These are phyloP conservation scores for Ia io DNA, from an alignment of 2,113 vertebrate species.

Conservation along the genomic window DNA sequence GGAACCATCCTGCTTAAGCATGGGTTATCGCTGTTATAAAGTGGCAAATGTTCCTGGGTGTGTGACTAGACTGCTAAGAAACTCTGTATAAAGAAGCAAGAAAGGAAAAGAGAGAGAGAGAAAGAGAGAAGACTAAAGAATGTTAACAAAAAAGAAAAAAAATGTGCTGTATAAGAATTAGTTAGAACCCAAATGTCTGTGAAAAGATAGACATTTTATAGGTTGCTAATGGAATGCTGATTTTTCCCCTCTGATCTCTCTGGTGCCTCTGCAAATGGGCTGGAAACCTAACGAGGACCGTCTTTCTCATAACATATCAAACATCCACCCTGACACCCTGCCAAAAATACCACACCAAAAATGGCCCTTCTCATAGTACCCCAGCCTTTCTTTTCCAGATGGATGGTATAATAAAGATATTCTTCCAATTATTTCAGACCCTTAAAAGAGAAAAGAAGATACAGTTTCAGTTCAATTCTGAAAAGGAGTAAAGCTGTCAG, in stretches of 20 bases:
- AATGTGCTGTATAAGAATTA: slow-evolving; percentile 27
- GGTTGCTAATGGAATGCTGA: slow-evolving; percentile 22
- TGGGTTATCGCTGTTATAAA: slow-evolving; percentile 26
- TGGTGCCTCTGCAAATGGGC: slow-evolving; percentile 49
- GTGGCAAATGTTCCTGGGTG: not conserved
- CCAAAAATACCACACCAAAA: slow-evolving; percentile 72
- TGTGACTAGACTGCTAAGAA: slow-evolving; percentile 39
- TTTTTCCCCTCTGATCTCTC: slow-evolving; percentile 58
- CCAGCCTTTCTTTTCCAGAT: slow-evolving; percentile 59
- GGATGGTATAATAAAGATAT: slow-evolving; percentile 69
- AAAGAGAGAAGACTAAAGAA: not conserved
- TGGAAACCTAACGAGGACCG: slow-evolving; percentile 41
- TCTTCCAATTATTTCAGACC: slow-evolving; percentile 74
- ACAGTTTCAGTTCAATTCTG: slow-evolving; percentile 49
- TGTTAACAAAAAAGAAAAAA: not conserved
- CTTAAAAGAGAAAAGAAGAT: slow-evolving; percentile 59
- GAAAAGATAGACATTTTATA: slow-evolving; percentile 34
- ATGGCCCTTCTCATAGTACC: slow-evolving; percentile 42
- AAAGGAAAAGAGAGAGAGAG: not conserved
- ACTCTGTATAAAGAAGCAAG: not conserved
- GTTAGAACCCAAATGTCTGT: slow-evolving; percentile 16
- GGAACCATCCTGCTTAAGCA: not conserved
- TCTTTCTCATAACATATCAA: slow-evolving; percentile 60
- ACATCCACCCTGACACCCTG: slow-evolving; percentile 48
- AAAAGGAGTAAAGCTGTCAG: slow-evolving; percentile 49